These are phyloP conservation scores for Myioborus miniatus DNA, from an alignment of 2,797 vertebrate species.

Conservation along the genomic window DNA sequence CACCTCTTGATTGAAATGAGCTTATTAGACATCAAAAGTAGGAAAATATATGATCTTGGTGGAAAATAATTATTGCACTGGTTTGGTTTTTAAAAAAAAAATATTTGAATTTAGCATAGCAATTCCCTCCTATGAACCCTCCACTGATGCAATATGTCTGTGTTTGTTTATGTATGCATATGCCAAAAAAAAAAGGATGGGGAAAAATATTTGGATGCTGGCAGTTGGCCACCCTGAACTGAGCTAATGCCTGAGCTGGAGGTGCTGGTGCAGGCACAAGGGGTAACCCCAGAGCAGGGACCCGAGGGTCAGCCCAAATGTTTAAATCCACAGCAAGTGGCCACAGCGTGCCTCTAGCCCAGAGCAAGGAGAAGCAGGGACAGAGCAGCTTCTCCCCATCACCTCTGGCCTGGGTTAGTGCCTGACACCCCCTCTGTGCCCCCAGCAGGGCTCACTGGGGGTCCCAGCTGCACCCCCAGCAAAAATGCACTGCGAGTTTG, in stretches of 20 bases:
- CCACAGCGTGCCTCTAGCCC: rapidly evolving
- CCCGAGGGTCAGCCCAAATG: rapidly evolving
- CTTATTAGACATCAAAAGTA: conserved; percentile 38
- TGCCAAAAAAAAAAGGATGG: not conserved
- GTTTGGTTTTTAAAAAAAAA: not conserved
- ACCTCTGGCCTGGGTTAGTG: not conserved
- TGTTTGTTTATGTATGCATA: rapidly evolving
- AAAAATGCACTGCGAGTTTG: conserved; percentile 14
- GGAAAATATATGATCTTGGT: not conserved
- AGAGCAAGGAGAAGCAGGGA: not conserved
- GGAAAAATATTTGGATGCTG: not conserved
- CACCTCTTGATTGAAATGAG: conserved; percentile 12
- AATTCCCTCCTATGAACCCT: not conserved
- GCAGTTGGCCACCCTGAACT: not conserved
- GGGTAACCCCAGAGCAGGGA: not conserved
- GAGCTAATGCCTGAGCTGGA: not conserved
- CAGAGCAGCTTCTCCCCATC: not conserved
- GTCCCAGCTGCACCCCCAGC: not conserved
- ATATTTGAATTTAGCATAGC: not conserved
- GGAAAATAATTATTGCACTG: not conserved
- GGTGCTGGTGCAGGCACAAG: not conserved
- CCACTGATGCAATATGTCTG: not conserved
- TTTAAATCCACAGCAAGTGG: not conserved
- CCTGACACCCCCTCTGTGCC: not conserved
- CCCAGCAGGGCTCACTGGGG: rapidly evolving